Evolutionary conservation across 1,140 invertebrate species (phyloP), one percentile per base, ranked within the genome.

Genomic region (Drosophila insularis): DNA sequence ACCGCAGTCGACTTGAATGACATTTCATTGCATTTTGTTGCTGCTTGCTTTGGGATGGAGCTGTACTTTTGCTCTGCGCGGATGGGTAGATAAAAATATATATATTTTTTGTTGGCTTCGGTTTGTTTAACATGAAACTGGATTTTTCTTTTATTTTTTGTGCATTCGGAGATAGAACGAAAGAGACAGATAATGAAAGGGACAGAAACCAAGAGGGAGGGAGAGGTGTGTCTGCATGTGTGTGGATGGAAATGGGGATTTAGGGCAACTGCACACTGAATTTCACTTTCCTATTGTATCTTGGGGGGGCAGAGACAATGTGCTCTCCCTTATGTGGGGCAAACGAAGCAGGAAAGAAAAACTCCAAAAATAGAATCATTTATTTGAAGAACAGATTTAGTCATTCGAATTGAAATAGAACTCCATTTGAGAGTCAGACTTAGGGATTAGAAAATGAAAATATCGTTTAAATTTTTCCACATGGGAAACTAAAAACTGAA

Each of bases 121-220:
- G 78, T 87, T 81, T 81, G 82, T 68, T 86, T 82, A 85, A 78
- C 68, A 62, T 61, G 66, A 87, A 86, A 87, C 81, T 86, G 81
- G 81, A 86, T 86, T 86, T 77, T 61, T 37, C 63, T 68, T 55
- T 61, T 43, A 53, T 32, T 68, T 68, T 55, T 61, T 43, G 56
- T 32, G 73, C 66, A 35, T 35, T 54, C 59, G 39, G 31, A 21
- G 61, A 43, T 35, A 60, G 64, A 39, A 27, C 13, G 50, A 50
- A 19, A 21, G 43, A 50, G 43, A 21, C 14, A 21, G 17, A 50
- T 1, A 10, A 21, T 21, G 8, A 50, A 4, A 50, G 43, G 23
- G 50, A 37, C 19, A 53, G 35, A 31, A 8, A 4, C n/a, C 4
- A 27, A n/a, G 2, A 11, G 53, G 39, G 23, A 40, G 37, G 37